A percentile compares a stretch with the other conserved stretches of the same genome.
Conservation (phyloP, 2,797 vertebrate genomes). For the Eidolon dupreanum region DNA sequence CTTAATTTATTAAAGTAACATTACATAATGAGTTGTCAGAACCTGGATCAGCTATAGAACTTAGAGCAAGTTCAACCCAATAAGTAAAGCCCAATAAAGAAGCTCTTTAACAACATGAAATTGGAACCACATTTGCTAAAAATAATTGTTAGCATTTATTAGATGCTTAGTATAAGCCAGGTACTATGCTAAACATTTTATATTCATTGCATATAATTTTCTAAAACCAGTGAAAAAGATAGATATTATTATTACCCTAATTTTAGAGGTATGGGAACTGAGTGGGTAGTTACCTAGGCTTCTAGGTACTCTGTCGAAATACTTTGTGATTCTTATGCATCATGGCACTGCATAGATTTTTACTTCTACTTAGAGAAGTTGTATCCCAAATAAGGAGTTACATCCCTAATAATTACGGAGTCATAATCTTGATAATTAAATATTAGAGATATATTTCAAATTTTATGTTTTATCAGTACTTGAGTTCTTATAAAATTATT, state of each 20-base stretch:
- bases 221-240: neutral
- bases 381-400: neutral
- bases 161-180: neutral
- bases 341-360: neutral
- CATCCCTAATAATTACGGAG: neutral
- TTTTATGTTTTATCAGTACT: neutral
- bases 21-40: neutral
- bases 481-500: conserved; percentile 28
- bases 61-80: neutral
- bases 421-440: conserved; percentile 34
- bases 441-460: conserved; percentile 16
- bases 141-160: neutral
- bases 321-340: neutral
- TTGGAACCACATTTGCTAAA: neutral
- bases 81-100: neutral
- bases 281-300: neutral
- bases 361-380: neutral
- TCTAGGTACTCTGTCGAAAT: neutral
- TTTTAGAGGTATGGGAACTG: neutral
- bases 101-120: neutral
- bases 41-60: neutral
- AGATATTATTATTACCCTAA: neutral
- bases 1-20: neutral
- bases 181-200: neutral
- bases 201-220: neutral